Conservation (phyloP, 2,113 vertebrate species). For the Edolisoma coerulescens region DNA sequence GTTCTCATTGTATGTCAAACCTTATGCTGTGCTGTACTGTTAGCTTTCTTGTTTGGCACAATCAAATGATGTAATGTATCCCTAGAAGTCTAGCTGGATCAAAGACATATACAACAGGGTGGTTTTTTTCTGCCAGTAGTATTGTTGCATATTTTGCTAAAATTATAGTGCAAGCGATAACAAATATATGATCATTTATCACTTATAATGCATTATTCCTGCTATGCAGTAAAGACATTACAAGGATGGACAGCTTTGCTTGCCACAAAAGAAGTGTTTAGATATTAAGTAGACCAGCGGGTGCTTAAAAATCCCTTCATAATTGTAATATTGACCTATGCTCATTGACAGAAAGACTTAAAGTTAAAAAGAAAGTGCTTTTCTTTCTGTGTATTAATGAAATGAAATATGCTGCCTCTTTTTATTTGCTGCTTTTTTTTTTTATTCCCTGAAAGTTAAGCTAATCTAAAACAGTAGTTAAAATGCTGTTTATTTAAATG, state of each 20-base stretch:
- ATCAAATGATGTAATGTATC: slow-evolving; percentile 65
- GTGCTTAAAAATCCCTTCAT: slow-evolving; percentile 20
- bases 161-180: slow-evolving; percentile 51
- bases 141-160: slow-evolving; percentile 54
- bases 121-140: slow-evolving; percentile 13
- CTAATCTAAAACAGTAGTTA: not conserved
- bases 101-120: slow-evolving; percentile 50
- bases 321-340: slow-evolving; percentile 34
- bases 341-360: not conserved
- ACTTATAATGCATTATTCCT: slow-evolving; percentile 46
- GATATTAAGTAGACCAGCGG: not conserved
- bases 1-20: slow-evolving; percentile 77
- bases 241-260: not conserved
- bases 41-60: slow-evolving; percentile 73
- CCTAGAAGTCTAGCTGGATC: slow-evolving; percentile 70
- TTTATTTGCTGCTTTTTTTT: too few relatives aligned
- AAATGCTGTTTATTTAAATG: slow-evolving; percentile 7
- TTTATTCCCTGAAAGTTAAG: not conserved
- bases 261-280: slow-evolving; percentile 10
- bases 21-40: slow-evolving; percentile 69
- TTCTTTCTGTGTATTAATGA: not conserved
- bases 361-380: not conserved
- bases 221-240: not conserved
- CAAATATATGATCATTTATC: slow-evolving; percentile 43
- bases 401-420: not conserved